These are phyloP conservation scores for Pycnomerus fuliginosus DNA, from an alignment of 2,888 invertebrate species.

Conservation along the genomic window DNA sequence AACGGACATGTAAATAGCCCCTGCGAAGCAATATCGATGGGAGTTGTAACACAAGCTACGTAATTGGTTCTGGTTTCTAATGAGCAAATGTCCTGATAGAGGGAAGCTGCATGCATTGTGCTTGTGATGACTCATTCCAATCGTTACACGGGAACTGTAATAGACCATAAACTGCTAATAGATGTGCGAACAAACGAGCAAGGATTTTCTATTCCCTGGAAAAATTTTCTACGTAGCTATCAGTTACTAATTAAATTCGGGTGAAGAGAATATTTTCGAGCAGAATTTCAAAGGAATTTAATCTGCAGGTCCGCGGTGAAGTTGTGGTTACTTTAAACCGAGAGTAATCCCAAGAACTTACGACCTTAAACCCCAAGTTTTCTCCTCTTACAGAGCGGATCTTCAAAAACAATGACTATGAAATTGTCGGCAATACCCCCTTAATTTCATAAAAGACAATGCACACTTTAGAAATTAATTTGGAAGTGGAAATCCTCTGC, in stretches of 20 bases:
- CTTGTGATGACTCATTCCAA: conserved; percentile 23
- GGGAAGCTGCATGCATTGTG: conserved; percentile 23
- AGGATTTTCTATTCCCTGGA: too few species aligned
- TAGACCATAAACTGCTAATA: conserved; percentile 20
- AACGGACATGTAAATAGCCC: conserved; percentile 14
- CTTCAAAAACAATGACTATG: too few species aligned
- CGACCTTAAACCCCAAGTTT: conserved; percentile 12
- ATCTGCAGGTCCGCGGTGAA: conserved; percentile 18
- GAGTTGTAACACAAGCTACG: conserved; percentile 14
- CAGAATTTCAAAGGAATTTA: conserved; percentile 26
- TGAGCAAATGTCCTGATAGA: conserved; percentile 17
- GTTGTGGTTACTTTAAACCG: conserved; percentile 19
- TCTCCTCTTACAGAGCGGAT: conserved; percentile 1
- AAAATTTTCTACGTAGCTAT: too few species aligned
- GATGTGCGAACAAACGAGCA: too few species aligned
- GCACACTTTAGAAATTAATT: too few species aligned
- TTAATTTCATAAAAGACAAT: too few species aligned
- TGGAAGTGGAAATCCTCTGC: too few species aligned
- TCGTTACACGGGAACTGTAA: conserved; percentile 14
- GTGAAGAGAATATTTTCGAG: conserved; percentile 13
- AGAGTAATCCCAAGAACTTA: conserved; percentile 18
- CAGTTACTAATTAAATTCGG: conserved; percentile 25
- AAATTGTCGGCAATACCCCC: too few species aligned
- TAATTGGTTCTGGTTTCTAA: conserved; percentile 25
- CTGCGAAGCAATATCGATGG: conserved; percentile 3